Evolutionary conservation across 2,888 invertebrate genomes (phyloP).

Genomic region (Lepeophtheirus nordmannii): DNA sequence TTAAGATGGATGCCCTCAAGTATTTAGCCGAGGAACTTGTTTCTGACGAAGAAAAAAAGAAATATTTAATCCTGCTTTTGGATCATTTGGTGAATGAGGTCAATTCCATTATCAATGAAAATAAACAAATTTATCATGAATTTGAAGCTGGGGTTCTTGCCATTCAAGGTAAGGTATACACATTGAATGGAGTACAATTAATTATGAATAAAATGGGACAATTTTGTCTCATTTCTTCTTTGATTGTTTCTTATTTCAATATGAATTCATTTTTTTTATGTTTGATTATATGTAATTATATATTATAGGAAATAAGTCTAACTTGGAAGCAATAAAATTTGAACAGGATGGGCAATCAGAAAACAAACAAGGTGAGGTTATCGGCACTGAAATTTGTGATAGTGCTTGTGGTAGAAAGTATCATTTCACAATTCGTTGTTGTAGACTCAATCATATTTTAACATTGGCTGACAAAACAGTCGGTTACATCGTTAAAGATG

Average conservation of each 20-base stretch:
- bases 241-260: too few relatives aligned
- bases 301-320: too few relatives aligned
- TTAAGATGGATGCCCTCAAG: not conserved
- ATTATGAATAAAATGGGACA: too few relatives aligned
- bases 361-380: not conserved
- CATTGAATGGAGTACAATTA: too few relatives aligned
- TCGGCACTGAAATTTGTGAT: not conserved
- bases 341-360: too few relatives aligned
- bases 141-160: not conserved
- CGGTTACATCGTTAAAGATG: constrained; percentile 9
- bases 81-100: not conserved
- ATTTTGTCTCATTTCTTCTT: too few relatives aligned
- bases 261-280: too few relatives aligned
- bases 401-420: constrained; percentile 9
- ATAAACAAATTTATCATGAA: not conserved
- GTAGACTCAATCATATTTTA: not conserved
- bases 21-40: not conserved
- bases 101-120: not conserved
- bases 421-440: constrained; percentile 16
- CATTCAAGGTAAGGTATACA: not conserved
- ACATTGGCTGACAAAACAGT: constrained; percentile 5
- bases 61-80: not conserved
- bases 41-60: not conserved
- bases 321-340: too few relatives aligned
- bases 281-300: too few relatives aligned